Evolutionary conservation across 2,797 vertebrate species (phyloP), one percentile per base, ranked within the genome.

Genomic region (Cyprinella venusta): DNA sequence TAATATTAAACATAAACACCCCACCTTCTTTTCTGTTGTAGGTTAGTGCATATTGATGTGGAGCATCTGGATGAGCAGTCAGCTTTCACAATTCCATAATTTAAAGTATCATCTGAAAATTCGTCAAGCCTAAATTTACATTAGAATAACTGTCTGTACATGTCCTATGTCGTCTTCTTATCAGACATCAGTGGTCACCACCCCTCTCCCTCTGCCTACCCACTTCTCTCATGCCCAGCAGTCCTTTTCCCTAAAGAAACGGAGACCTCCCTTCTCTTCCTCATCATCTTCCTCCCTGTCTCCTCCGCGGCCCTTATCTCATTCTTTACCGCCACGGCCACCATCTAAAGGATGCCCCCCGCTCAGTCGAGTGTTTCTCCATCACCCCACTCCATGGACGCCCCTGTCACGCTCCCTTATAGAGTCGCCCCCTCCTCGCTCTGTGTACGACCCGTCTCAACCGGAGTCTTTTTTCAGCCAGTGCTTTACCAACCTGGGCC

Each of bases 231-330:
- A 95, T 0, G 96, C 96, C 8, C 95, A 97, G 87, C 94, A 95
- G 87, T 95, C 95, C 54, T 97, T 97, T 89, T 97, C 96, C 36
- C 91, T 95, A 9, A 97, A 97, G 90, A 96, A 94, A 88, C 92
- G 95, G 0, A 88, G 90, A 2, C 85, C 89, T 8, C 93, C 91
- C 1, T 89, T 91, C 72, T 94, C 93, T 75, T 91, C 91, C 0
- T 92, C 91, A 0, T 93, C 93, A 68, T 86, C 86, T 8, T 92
- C 90, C 0, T 89, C 91, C 4, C 83, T 59, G 76, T 93, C 92
- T 0, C 91, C 94, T 4, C 84, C 91, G 0, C 59, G 84, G 9
- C 21, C 9, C 0, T 91, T 93, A 18, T 94, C 94, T 13, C 90
- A 86, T 70, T 95, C 94, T 59, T 89, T 96, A 42, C 96, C 95